Conservation (phyloP, 2,113 vertebrate species). For the Gnathonemus echidnorhynchus region DNA sequence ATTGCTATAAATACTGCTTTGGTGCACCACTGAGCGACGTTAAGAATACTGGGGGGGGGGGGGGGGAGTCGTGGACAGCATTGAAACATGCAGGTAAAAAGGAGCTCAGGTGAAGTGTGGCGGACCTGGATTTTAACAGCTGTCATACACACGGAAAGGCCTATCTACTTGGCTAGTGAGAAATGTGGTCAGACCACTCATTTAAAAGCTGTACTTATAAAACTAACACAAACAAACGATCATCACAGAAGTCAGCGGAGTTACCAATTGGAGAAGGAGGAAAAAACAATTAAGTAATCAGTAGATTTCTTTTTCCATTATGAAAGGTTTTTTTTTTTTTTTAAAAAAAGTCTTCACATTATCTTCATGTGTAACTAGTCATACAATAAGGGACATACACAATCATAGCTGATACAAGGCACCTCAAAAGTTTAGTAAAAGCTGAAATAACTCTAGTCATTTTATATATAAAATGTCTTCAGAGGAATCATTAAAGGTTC, state of each 20-base stretch:
- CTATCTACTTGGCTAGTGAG: neutral
- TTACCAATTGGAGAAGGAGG: conserved; percentile 37
- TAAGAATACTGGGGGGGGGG: neutral
- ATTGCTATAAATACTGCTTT: conserved; percentile 15
- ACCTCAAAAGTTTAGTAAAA: conserved; percentile 53
- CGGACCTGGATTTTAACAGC: neutral
- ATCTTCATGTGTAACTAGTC: conserved; percentile 58
- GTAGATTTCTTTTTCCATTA: conserved; percentile 60
- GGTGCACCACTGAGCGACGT: neutral
- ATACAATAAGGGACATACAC: conserved; percentile 46
- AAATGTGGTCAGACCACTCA: conserved; percentile 18
- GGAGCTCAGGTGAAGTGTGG: neutral
- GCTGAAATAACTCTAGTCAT: conserved; percentile 45
- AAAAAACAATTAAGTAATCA: conserved; percentile 54
- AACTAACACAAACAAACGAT: conserved; percentile 25
- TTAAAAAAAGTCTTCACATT: conserved; percentile 64
- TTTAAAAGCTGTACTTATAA: conserved; percentile 24
- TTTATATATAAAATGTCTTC: conserved; percentile 46
- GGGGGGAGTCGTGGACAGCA: neutral
- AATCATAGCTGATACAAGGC: conserved; percentile 51
- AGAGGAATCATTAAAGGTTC: conserved; percentile 41
- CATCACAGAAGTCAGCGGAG: conserved; percentile 35
- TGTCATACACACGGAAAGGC: neutral
- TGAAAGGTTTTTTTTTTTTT: conserved; percentile 34
- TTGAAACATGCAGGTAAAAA: neutral